A percentile compares a stretch with the other conserved stretches of the same genome.
Conservation (phyloP, 2,113 vertebrate genomes). For the Muntiacus muntjak region DNA sequence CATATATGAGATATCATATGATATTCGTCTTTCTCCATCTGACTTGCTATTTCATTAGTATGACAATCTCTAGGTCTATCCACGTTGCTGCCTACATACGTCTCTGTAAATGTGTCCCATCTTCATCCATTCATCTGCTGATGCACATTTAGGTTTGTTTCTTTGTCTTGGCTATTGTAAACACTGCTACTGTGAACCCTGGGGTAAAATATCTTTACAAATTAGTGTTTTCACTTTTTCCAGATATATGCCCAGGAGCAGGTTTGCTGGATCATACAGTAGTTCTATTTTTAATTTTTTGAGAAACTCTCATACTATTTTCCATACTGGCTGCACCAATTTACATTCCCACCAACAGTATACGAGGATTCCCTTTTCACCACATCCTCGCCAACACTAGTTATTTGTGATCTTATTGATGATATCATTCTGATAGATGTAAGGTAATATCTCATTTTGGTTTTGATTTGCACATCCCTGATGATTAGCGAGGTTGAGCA, state of each 20-base stretch:
- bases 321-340: neutral
- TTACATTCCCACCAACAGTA: neutral
- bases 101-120: neutral
- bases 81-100: fast-evolving
- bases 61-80: neutral
- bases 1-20: neutral
- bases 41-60: neutral
- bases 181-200: neutral
- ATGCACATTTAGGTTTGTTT: neutral
- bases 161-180: neutral
- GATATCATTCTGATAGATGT: neutral
- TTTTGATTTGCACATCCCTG: neutral
- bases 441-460: neutral
- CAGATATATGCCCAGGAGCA: neutral
- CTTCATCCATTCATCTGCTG: neutral
- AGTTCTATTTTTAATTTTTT: neutral
- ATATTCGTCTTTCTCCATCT: neutral
- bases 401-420: neutral
- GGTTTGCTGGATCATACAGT: neutral
- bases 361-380: neutral
- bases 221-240: neutral
- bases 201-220: neutral
- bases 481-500: neutral
- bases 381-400: neutral
- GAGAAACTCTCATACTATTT: neutral